phyloP scores from a whole-genome alignment of 2,888 invertebrate species.

The Ennomos quercinarius region DNA sequence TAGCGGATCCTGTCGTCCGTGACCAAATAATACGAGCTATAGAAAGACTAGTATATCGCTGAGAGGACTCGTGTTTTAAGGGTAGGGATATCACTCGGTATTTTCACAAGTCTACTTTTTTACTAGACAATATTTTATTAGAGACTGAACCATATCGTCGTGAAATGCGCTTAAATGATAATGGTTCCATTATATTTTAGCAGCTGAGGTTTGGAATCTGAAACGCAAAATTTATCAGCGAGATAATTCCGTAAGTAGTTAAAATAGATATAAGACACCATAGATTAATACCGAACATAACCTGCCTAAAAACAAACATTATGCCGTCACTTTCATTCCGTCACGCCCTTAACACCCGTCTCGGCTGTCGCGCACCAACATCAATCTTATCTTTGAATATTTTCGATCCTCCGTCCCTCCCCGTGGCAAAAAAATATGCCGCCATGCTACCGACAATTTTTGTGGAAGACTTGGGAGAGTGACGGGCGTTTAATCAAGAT shows the following conservation, averaged over 20 bases:
- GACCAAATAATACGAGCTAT: slow-evolving; percentile 3
- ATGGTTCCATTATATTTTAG: no score
- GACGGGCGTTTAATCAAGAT: slow-evolving; percentile 36
- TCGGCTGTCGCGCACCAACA: slow-evolving; percentile 42
- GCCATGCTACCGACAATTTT: slow-evolving; percentile 28
- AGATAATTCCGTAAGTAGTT: no score
- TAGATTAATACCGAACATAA: not conserved
- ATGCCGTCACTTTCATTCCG: slow-evolving; percentile 2
- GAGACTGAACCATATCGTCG: no score
- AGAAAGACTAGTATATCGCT: slow-evolving; percentile 2
- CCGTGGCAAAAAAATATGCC: slow-evolving; percentile 33
- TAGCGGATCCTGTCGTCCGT: not conserved
- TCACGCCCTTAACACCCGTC: slow-evolving; percentile 29
- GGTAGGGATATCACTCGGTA: not conserved
- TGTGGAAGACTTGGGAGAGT: slow-evolving; percentile 17
- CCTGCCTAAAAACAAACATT: slow-evolving; percentile 18
- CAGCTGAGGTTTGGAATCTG: no score
- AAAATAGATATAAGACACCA: not conserved
- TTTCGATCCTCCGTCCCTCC: slow-evolving; percentile 42
- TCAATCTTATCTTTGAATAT: slow-evolving; percentile 51
- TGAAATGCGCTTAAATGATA: no score
- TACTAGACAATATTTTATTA: no score
- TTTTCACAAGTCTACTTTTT: not conserved
- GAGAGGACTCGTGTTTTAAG: slow-evolving; percentile 1
- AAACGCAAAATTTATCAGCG: no score